Base-by-base conservation (phyloP, 2,888 invertebrate species). In the Thymelicus acteon region DNA sequence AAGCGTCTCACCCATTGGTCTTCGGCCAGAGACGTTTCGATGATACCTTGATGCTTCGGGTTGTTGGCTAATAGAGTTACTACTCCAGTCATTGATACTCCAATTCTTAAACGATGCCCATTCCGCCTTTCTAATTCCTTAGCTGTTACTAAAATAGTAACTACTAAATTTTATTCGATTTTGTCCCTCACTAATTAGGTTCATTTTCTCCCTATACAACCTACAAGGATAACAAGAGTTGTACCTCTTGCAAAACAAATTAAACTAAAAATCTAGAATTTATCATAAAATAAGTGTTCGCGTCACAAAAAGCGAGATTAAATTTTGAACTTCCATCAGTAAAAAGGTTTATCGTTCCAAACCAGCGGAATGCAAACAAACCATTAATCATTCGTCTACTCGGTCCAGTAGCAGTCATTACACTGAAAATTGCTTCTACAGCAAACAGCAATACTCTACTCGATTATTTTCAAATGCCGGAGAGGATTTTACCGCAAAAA, bases 331-430 rank as follows among this genome's bases (percentile, higher is more conserved):
- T 52, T 64, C 39, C 64, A 64, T 39, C 49, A n/a, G 49, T 52
- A 52, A 64, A 64, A 64, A 64, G 64, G 52, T 39, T 62, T 49
- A 64, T 64, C 64, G 64, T 52, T 15, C 52, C 39, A n/a, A 66
- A 37, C 58, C 58, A 24, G 66, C 57, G 31, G 64, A 64, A 64
- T 52, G 49, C 58, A 66, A 57, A 58, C 58, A 66, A 66, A 58
- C 58, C 66, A 66, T 66, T 58, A 66, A 66, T 66, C 66, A 57
- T 66, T 54, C 57, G 60, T 15, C 57, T 37, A 40, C 13, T 7
- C 49, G 12, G 54, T 52, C 24, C 47, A 13, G 66, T 66, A 58
- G 52, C 66, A 66, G 58, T 66, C 66, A 66, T 66, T 66, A 58
- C 57, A 47, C 47, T 58, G 58, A n/a, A 66, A 66, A 66, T 66